A percentile compares a stretch with the other conserved stretches of the same genome.
phyloP scores from a whole-genome alignment of 2,113 vertebrate species.

The Micronycteris hirsuta region DNA sequence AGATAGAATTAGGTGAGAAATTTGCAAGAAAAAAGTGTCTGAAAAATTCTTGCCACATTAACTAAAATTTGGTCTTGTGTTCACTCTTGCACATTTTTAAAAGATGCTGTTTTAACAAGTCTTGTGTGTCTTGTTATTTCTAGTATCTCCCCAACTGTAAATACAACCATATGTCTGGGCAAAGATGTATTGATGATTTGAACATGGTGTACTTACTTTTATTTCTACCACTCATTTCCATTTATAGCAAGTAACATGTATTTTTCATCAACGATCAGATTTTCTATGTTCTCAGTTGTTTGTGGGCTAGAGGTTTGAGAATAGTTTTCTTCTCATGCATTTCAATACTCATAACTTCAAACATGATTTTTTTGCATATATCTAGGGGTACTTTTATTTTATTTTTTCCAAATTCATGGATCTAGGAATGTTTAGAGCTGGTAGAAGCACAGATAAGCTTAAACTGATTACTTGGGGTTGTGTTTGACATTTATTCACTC shows the following conservation, averaged over 20 bases:
- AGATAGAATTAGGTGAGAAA: conserved; percentile 6
- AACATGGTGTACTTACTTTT: conserved; percentile 53
- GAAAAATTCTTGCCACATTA: not conserved
- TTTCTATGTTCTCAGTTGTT: conserved; percentile 59
- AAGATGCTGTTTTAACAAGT: conserved; percentile 13
- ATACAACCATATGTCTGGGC: conserved; percentile 80
- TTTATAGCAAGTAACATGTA: conserved; percentile 41
- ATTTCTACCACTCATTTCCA: conserved; percentile 57
- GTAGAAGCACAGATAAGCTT: not conserved
- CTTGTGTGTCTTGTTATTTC: conserved; percentile 77
- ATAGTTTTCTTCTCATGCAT: not conserved
- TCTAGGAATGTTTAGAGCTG: not conserved
- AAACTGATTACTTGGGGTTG: not conserved
- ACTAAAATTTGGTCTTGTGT: not conserved
- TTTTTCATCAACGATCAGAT: conserved; percentile 24
- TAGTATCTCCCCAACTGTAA: conserved; percentile 81
- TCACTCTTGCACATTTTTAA: conserved; percentile 50
- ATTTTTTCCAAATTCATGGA: not conserved
- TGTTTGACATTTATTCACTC: not conserved
- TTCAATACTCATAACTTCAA: not conserved
- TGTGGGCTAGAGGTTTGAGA: not conserved
- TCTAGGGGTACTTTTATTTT: not conserved
- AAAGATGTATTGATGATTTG: conserved; percentile 73
- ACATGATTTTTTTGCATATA: not conserved
- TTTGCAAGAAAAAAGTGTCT: not conserved